These are phyloP conservation scores for Heliconius erato DNA, from an alignment of 2,888 invertebrate genomes.

Conservation along the genomic window DNA sequence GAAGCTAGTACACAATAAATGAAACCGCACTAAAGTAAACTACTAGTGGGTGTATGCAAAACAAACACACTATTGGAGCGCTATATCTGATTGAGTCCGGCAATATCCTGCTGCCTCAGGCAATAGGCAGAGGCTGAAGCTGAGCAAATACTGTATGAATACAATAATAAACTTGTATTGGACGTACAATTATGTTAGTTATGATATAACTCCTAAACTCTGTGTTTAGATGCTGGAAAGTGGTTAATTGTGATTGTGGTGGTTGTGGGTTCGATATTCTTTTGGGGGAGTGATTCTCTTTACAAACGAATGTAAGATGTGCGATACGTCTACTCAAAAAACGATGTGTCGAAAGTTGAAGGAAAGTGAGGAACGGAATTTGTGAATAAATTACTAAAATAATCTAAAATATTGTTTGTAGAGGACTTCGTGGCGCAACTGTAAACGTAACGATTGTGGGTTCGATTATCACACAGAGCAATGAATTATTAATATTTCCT, in stretches of 20 bases:
- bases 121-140: background rate
- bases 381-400: no score
- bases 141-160: slow-evolving; percentile 15
- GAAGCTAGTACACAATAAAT: slow-evolving; percentile 14
- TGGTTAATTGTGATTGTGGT: background rate
- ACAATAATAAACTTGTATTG: slow-evolving; percentile 6
- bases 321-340: no score
- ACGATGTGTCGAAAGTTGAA: no score
- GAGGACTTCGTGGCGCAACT: no score
- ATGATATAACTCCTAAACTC: background rate
- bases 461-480: no score
- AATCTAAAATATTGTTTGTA: no score
- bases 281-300: background rate
- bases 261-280: background rate
- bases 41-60: slow-evolving; percentile 31
- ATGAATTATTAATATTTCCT: background rate
- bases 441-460: no score
- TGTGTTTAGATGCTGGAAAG: background rate
- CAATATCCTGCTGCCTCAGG: slow-evolving; percentile 26
- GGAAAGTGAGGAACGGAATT: no score
- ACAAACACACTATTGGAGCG: slow-evolving; percentile 18
- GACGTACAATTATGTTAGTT: slow-evolving; percentile 2
- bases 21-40: slow-evolving; percentile 29
- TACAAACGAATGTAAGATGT: background rate
- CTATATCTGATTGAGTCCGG: slow-evolving; percentile 21